Evolutionary conservation across 2,888 invertebrate genomes (phyloP).

Genomic region (Tholera decimalis): DNA sequence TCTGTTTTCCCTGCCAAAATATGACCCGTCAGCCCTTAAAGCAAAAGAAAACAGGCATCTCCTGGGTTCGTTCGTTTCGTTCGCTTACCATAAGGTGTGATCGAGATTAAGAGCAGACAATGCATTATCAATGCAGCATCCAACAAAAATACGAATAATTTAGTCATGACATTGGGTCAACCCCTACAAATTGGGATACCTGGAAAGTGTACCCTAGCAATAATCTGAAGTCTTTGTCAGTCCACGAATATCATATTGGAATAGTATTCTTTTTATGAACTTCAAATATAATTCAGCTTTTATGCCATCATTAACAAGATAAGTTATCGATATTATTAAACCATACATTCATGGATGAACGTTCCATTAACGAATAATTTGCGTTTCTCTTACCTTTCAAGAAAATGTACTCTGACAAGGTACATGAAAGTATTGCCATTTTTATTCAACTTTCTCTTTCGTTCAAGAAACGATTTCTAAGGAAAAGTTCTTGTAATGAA

Average conservation of each 20-base stretch:
- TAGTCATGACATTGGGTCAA: no score
- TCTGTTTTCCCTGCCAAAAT: no score
- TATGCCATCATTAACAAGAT: conserved; percentile 34
- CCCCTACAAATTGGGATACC: no score
- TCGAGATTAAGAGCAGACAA: no score
- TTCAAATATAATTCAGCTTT: conserved; percentile 2
- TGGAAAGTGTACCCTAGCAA: no score
- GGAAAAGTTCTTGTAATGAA: conserved; percentile 42
- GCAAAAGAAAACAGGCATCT: no score
- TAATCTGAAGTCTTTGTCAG: not conserved
- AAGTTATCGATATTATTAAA: conserved; percentile 21
- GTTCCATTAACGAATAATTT: conserved; percentile 27
- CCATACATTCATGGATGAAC: conserved; percentile 26
- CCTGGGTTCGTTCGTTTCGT: no score
- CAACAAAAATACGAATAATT: no score
- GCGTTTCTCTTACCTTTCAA: conserved; percentile 34
- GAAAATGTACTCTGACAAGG: conserved; percentile 31
- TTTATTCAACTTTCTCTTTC: conserved; percentile 53
- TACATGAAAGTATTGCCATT: conserved; percentile 36
- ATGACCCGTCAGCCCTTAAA: no score
- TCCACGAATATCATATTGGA: not conserved
- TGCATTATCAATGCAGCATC: no score
- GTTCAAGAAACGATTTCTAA: conserved; percentile 50
- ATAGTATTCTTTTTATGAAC: not conserved
- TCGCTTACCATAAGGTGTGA: no score